Percentiles rank a stretch among this genome's conserved stretches.
These are phyloP conservation scores for Drosophila albomicans DNA, from an alignment of 1,140 invertebrate genomes.

Conservation along the genomic window DNA sequence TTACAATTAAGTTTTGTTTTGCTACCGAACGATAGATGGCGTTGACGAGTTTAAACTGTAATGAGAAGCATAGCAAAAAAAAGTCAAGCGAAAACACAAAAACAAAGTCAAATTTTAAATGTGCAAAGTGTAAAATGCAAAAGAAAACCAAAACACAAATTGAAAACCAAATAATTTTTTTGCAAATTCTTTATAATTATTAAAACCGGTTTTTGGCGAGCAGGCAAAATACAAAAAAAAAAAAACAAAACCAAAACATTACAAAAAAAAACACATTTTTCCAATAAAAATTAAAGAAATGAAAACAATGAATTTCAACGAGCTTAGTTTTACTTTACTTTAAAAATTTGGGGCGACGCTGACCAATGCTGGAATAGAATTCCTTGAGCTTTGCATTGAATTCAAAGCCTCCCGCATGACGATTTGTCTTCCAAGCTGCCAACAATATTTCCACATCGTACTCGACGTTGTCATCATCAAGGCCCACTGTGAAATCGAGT, in stretches of 20 bases:
- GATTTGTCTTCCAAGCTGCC: constrained; percentile 30
- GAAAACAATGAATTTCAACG: constrained; percentile 41
- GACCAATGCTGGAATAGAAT: constrained; percentile 4
- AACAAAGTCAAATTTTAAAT: constrained; percentile 73
- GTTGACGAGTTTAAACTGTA: background rate
- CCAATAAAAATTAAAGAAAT: constrained; percentile 67
- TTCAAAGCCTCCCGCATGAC: constrained; percentile 45
- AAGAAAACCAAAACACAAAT: constrained; percentile 30
- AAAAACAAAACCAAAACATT: constrained; percentile 38
- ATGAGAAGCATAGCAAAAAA: constrained; percentile 57
- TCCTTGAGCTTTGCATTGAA: constrained; percentile 15
- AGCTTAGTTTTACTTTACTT: background rate
- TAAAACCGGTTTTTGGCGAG: constrained; percentile 66
- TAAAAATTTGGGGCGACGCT: background rate
- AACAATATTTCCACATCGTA: constrained; percentile 31
- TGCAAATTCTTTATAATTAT: constrained; percentile 78
- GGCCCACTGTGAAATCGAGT: constrained; percentile 7
- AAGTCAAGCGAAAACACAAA: constrained; percentile 30
- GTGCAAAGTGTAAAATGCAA: constrained; percentile 37
- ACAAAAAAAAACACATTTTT: constrained; percentile 61
- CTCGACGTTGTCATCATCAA: constrained; percentile 20
- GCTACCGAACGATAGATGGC: constrained; percentile 51
- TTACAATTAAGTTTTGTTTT: constrained; percentile 84
- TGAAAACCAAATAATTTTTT: constrained; percentile 62
- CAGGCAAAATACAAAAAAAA: constrained; percentile 67